Percentiles rank a stretch among this genome's conserved stretches.
phyloP scores from a whole-genome alignment of 2,797 vertebrate species.

The Girardinus metallicus region DNA sequence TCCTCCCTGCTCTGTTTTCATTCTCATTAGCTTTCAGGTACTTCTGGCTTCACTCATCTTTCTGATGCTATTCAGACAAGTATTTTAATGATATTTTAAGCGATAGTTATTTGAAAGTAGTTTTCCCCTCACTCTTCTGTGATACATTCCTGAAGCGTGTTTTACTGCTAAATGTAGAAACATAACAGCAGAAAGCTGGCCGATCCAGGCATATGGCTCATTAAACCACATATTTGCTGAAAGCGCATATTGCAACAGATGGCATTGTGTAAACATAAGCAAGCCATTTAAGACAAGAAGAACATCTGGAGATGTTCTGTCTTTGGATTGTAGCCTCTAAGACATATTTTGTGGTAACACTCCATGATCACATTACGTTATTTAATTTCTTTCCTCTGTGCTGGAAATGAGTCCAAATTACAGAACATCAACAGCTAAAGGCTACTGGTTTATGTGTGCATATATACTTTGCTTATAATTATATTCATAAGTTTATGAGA shows the following conservation, averaged over 20 bases:
- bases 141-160: conserved; percentile 3
- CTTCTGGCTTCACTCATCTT: neutral
- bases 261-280: conserved; percentile 53
- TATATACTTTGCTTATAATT: neutral
- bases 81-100: neutral
- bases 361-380: conserved; percentile 16
- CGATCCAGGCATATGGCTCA: conserved; percentile 55
- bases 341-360: conserved; percentile 31
- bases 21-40: neutral
- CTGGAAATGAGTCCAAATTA: conserved; percentile 13
- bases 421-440: conserved; percentile 10
- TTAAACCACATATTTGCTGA: conserved; percentile 47
- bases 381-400: conserved; percentile 7
- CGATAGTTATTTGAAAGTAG: neutral
- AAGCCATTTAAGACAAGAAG: conserved; percentile 41
- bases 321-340: conserved; percentile 46
- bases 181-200: neutral
- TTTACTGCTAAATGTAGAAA: conserved; percentile 22
- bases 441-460: conserved; percentile 1
- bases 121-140: neutral
- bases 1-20: neutral
- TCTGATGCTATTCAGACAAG: neutral
- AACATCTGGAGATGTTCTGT: conserved; percentile 48
- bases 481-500: conserved; percentile 3
- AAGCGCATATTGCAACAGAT: conserved; percentile 54